Conservation (phyloP, 2,113 vertebrate genomes). For the Ascaphus truei region DNA sequence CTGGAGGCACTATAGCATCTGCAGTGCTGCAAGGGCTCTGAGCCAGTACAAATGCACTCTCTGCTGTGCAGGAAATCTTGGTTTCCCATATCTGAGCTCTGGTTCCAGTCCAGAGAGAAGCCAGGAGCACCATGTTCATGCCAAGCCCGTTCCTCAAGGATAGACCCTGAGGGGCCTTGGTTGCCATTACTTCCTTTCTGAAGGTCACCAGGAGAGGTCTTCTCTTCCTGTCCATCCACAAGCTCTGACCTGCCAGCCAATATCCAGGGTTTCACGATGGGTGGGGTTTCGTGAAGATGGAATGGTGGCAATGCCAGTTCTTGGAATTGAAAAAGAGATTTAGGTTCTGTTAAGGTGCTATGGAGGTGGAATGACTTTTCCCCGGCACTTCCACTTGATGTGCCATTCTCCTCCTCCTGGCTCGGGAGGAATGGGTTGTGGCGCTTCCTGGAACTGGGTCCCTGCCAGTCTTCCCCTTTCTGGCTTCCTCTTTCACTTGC, state of each 20-base stretch:
- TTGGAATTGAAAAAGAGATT: slow-evolving; percentile 71
- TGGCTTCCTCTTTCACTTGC: slow-evolving; percentile 43
- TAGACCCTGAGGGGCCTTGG: slow-evolving; percentile 39
- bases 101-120: slow-evolving; percentile 86
- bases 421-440: slow-evolving; percentile 89
- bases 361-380: slow-evolving; percentile 86
- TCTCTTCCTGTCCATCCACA: slow-evolving; percentile 66
- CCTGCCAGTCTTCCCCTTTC: slow-evolving; percentile 49
- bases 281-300: slow-evolving; percentile 61
- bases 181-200: slow-evolving; percentile 43
- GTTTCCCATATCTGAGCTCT: slow-evolving; percentile 64
- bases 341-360: slow-evolving; percentile 48
- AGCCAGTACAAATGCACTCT: slow-evolving; percentile 63
- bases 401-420: slow-evolving; percentile 59
- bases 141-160: slow-evolving; percentile 67
- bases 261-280: slow-evolving; percentile 60
- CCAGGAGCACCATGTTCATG: slow-evolving; percentile 72
- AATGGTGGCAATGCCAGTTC: slow-evolving; percentile 70
- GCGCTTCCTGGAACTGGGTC: slow-evolving; percentile 49
- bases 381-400: slow-evolving; percentile 47
- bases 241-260: slow-evolving; percentile 47
- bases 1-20: slow-evolving; percentile 76
- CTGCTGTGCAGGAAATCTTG: slow-evolving; percentile 57
- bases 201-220: slow-evolving; percentile 40
- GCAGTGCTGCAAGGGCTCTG: slow-evolving; percentile 58